Evolutionary conservation across 2,797 vertebrate genomes (phyloP).

Genomic region (Megalops cyprinoides): DNA sequence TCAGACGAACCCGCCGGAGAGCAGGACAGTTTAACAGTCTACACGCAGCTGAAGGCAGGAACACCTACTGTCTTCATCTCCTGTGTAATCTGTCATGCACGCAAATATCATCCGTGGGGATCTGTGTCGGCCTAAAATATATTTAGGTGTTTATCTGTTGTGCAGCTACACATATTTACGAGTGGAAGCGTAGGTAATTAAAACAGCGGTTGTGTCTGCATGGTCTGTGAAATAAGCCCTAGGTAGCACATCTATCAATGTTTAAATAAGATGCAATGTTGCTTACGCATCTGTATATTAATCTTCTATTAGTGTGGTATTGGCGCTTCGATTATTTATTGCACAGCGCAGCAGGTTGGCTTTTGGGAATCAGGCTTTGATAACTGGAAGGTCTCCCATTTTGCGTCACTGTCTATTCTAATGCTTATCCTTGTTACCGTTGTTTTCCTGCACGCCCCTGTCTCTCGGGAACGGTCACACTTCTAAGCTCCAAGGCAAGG

Average conservation of each 20-base stretch:
- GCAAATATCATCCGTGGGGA: not conserved
- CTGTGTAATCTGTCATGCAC: not conserved
- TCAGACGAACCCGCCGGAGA: not conserved
- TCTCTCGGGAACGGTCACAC: not conserved
- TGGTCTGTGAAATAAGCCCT: no score
- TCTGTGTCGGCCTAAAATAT: not conserved
- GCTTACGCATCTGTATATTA: not conserved
- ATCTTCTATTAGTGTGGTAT: not conserved
- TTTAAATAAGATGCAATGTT: not conserved
- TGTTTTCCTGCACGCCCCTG: not conserved
- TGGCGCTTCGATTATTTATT: not conserved
- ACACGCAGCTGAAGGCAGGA: no score
- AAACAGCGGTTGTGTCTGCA: not conserved
- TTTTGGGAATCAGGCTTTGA: no score
- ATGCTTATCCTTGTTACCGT: not conserved
- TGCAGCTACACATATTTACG: not conserved
- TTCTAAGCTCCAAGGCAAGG: not conserved
- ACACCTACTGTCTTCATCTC: not conserved
- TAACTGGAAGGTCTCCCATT: not conserved
- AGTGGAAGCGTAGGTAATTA: not conserved
- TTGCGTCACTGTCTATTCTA: not conserved
- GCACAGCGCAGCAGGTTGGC: not conserved
- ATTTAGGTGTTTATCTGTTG: not conserved
- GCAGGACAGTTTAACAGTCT: no score
- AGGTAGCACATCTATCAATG: no score